These are phyloP conservation scores for Platycheirus albimanus DNA, from an alignment of 2,888 invertebrate genomes.

Conservation along the genomic window DNA sequence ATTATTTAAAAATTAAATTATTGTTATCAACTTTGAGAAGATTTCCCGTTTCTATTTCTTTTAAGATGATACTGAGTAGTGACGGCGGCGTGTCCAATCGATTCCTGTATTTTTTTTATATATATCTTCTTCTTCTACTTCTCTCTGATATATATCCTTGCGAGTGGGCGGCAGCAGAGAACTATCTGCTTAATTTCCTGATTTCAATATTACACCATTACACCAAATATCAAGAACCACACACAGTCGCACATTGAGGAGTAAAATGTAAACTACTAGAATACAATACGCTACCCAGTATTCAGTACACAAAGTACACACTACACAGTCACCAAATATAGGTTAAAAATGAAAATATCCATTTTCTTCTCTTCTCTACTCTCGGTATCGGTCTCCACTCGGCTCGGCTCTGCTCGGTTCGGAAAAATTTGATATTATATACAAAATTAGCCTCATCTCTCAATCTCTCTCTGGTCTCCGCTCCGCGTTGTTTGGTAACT, in stretches of 20 bases:
- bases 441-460: constrained; percentile 73
- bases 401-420: too few species aligned
- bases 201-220: constrained; percentile 63
- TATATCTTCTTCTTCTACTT: too few species aligned
- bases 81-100: constrained; percentile 59
- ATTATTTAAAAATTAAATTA: constrained; percentile 14
- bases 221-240: constrained; percentile 56
- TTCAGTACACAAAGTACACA: too few species aligned
- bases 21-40: constrained; percentile 9
- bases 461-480: too few species aligned
- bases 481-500: constrained; percentile 6
- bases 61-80: neutral
- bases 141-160: constrained; percentile 65
- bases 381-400: too few species aligned
- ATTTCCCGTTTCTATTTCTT: constrained; percentile 22
- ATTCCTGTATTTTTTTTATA: constrained; percentile 53
- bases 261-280: constrained; percentile 59
- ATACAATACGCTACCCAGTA: constrained; percentile 43
- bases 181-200: constrained; percentile 57
- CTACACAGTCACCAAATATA: constrained; percentile 67
- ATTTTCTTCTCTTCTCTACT: constrained; percentile 59
- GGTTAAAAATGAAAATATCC: constrained; percentile 74
- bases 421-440: constrained; percentile 72
- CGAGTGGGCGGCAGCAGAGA: constrained; percentile 58
- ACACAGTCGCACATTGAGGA: constrained; percentile 43